Evolutionary conservation across 2,888 invertebrate genomes (phyloP), one percentile per base, ranked within the genome.

Genomic region (Elmis aenea): DNA sequence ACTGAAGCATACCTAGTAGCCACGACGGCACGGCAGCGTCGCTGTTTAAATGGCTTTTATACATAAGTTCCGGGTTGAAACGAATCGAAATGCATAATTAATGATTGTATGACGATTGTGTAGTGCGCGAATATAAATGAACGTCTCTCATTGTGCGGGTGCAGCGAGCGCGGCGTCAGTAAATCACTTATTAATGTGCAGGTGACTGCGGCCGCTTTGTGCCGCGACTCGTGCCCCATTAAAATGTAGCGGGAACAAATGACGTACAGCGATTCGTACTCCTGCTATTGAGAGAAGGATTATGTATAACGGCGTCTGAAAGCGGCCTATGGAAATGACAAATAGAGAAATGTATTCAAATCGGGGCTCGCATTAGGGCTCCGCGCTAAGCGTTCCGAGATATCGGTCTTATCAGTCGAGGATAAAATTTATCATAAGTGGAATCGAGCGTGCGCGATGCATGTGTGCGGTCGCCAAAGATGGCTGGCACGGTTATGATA

Each of bases 401-500:
- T 33, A 38, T 28, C 29, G 29, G 29, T 26, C 22, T 21, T 38
- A 21, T 30, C 31, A 33, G 37, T 36, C 33, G 31, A 38, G 33
- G 52, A 57, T 57, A 50, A 54, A 53, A 55, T 55, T 56, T 55
- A 57, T 56, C 55, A 58, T 57, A 57, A 54, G 28, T 38, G 29
- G 34, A 30, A 26, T 42, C 32, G 43, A 39, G 48, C 47, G 42
- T 49, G 54, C 47, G 52, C 48, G 46, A 48, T 52, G 43, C 55
- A 52, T 52, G 49, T 55, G 58, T 59, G 55, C 59, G 63, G 64
- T 65, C 62, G 61, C 66, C 65, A 64, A 66, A 66, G 65, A 66
- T 66, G 66, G 66, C 66, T 64, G 67, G 61, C 68, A 67, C 67
- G 70, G 70, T 71, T 71, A 71, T 71, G 71, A 71, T 71, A 71